Evolutionary conservation across 37 sponge, comb jelly and placozoan genomes (phyloP).

Genomic region (Haliclona indistincta): DNA sequence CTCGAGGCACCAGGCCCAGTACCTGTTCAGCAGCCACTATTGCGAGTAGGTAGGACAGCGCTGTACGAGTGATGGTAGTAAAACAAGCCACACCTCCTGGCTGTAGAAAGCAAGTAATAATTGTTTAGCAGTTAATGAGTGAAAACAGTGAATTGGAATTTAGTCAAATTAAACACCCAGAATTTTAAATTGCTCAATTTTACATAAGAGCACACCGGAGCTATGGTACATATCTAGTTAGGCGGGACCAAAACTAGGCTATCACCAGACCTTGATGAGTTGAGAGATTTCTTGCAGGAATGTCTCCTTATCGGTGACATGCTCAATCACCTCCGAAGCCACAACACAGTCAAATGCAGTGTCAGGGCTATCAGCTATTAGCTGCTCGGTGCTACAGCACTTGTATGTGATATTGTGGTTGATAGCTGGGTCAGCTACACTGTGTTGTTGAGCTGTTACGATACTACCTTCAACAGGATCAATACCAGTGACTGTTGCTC

Average conservation of each 20-base stretch:
- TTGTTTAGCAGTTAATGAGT: neutral
- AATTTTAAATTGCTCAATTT: neutral
- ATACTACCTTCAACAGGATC: constrained; percentile 42
- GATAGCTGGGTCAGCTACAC: constrained; percentile 12
- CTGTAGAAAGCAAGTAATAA: constrained; percentile 18
- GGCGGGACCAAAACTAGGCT: no score
- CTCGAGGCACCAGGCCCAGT: constrained; percentile 33
- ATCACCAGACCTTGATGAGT: constrained; percentile 57
- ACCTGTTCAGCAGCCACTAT: constrained; percentile 63
- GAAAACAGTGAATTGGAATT: neutral
- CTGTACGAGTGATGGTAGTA: constrained; percentile 63
- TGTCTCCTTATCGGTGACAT: constrained; percentile 35
- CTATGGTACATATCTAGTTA: no score
- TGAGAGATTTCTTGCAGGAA: constrained; percentile 23
- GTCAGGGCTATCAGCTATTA: neutral
- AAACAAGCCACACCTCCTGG: constrained; percentile 52
- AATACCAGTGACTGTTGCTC: constrained; percentile 56
- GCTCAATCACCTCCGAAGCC: constrained; percentile 73
- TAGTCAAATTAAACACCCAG: neutral
- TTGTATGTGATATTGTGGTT: constrained; percentile 23
- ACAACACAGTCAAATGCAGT: constrained; percentile 47
- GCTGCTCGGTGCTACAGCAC: constrained; percentile 40
- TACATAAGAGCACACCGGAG: neutral
- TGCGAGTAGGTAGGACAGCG: constrained; percentile 36
- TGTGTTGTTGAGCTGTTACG: constrained; percentile 30